Evolutionary conservation across 1,140 invertebrate genomes (phyloP).

Genomic region (Homalodisca vitripennis): DNA sequence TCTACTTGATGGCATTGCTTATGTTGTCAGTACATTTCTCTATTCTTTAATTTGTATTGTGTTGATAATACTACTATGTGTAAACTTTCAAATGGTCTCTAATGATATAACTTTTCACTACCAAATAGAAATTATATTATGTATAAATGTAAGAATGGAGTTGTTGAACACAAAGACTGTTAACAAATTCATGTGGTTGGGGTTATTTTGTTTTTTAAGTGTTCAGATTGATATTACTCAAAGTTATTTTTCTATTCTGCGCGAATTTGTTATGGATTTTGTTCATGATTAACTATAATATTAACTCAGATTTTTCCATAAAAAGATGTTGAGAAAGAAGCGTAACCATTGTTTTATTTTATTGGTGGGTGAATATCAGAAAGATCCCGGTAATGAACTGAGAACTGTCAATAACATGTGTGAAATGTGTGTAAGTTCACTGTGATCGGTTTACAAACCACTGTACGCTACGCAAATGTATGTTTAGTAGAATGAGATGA

Average conservation of each 20-base stretch:
- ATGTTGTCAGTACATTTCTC: not conserved
- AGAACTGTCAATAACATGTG: too few species aligned
- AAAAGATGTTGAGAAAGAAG: too few species aligned
- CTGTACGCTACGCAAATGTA: not conserved
- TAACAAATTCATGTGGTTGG: not conserved
- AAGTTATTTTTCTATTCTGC: too few species aligned
- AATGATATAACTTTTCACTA: not conserved
- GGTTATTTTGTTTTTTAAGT: not conserved
- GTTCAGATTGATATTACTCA: not conserved
- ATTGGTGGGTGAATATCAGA: too few species aligned
- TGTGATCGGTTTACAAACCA: conserved; percentile 21
- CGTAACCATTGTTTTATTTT: too few species aligned
- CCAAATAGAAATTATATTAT: conserved; percentile 5
- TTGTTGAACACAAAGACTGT: conserved; percentile 13
- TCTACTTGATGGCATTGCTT: not conserved
- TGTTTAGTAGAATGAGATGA: conserved; percentile 18
- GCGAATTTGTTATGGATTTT: not conserved
- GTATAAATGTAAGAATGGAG: not conserved
- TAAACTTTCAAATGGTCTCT: conserved; percentile 6
- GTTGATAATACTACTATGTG: conserved; percentile 1
- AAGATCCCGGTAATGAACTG: too few species aligned
- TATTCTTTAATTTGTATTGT: not conserved
- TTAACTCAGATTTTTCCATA: too few species aligned
- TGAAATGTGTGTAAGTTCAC: too few species aligned
- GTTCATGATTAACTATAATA: not conserved